Base-by-base conservation (phyloP, 2,113 vertebrate genomes). In the Coracopsis vasa region DNA sequence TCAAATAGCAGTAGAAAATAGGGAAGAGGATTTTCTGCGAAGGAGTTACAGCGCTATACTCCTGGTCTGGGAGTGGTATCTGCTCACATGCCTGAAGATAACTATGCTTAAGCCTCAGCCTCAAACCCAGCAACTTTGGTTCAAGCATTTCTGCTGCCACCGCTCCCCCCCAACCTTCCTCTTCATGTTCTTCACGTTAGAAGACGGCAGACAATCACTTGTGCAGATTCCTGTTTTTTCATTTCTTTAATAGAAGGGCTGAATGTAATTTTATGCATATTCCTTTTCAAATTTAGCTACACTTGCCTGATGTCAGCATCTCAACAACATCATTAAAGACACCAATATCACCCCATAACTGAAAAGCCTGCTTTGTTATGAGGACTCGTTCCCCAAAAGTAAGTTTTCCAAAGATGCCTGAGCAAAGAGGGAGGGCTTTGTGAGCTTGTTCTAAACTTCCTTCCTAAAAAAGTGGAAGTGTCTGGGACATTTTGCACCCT, bases 1-100 rank as follows among this genome's bases (percentile, higher is more conserved):
- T 91, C 77, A 95, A 97, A 92, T 31, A 87, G 69, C 31, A 71
- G 54, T 6, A 50, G 75, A 56, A 92, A 92, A 88, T 61, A 81
- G 82, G 20, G 47, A 88, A 67, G 16, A 81, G 24, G 56, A 50
- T 91, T 91, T 84, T 95, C 77, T 65, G 3, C 47, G 51, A 75
- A 94, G 83, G 45, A 92, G 81, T 79, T 66, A 66, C 1, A 62
- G n/a, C 7, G 9, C 14, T 71, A 20, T 27, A 31, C 15, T 56
- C n/a, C 17, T 80, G 78, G 66, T 66, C 44, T 86, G 45, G 47
- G 16, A 62, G 18, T 19, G 54, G 17, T 71, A 74, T 47, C 60
- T 3, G 0, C 20, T 88, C 20, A 80, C 37, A 25, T 9, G 21
- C 27, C 69, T 79, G 58, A 91, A 87, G 61, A 81, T 27, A 89